phyloP scores from a whole-genome alignment of 2,888 invertebrate genomes.

The Hydrotaea diabolus region DNA sequence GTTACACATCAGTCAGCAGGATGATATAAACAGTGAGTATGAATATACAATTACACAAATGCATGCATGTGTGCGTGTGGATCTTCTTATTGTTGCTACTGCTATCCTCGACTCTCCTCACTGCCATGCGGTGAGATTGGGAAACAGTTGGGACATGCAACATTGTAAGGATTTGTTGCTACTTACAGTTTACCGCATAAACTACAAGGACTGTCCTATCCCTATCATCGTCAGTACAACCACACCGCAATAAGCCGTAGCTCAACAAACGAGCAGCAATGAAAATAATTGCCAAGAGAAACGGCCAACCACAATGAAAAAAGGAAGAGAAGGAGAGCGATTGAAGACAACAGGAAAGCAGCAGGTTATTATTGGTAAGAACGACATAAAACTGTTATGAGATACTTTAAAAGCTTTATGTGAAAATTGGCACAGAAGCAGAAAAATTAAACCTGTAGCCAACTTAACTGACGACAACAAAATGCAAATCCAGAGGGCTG shows the following conservation, averaged over 20 bases:
- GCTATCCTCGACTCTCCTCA: not conserved
- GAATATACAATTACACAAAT: not conserved
- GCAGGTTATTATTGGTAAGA: not conserved
- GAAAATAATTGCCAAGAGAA: too few relatives aligned
- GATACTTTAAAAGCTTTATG: constrained; percentile 5
- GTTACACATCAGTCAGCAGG: too few relatives aligned
- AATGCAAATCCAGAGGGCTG: not conserved
- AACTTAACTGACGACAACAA: not conserved
- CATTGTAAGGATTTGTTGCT: constrained; percentile 76
- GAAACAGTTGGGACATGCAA: constrained; percentile 41
- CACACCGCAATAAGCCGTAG: too few relatives aligned
- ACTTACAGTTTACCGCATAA: constrained; percentile 72
- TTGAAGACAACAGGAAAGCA: not conserved
- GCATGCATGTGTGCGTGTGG: not conserved
- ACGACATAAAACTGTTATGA: not conserved
- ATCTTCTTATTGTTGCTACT: not conserved
- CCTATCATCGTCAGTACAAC: not conserved
- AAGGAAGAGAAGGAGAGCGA: too few relatives aligned
- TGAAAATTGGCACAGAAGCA: not conserved
- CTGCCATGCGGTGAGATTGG: not conserved
- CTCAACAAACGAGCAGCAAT: too few relatives aligned
- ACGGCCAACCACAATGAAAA: too few relatives aligned
- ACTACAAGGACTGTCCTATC: not conserved
- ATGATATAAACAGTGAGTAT: too few relatives aligned
- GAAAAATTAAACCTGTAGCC: not conserved